phyloP scores from a whole-genome alignment of 2,797 vertebrate species.

The Ctenochaetus hawaiiensis region DNA sequence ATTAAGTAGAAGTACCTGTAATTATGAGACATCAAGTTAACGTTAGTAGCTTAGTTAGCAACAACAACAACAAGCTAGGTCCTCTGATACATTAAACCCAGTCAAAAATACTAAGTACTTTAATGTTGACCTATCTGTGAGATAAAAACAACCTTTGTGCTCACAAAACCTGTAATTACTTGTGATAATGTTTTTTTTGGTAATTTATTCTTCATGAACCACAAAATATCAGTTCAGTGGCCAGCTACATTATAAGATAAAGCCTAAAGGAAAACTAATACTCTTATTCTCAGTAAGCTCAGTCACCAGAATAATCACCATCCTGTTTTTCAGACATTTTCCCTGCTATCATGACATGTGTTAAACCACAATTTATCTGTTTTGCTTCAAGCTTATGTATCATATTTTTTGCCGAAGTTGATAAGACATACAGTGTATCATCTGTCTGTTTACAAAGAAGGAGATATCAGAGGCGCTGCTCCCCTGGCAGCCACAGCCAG shows the following conservation, averaged over 20 bases:
- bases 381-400: neutral
- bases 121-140: no score
- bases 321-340: neutral
- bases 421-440: conserved; percentile 17
- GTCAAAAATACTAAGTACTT: no score
- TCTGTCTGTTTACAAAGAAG: conserved; percentile 60
- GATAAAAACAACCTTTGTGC: no score
- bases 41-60: no score
- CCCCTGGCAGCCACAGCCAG: conserved; percentile 56
- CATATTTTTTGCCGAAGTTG: conserved; percentile 11
- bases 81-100: neutral
- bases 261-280: no score
- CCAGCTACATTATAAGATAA: no score
- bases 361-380: neutral
- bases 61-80: neutral
- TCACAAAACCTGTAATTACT: no score
- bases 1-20: neutral
- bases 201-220: no score
- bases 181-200: no score
- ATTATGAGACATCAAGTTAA: neutral
- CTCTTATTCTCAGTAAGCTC: no score
- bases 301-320: neutral
- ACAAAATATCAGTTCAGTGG: no score
- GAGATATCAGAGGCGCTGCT: conserved; percentile 44
- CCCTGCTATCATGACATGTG: neutral